Evolutionary conservation across 1,140 invertebrate species (phyloP), one percentile per base, ranked within the genome.

Genomic region (Ceratina australensis): DNA sequence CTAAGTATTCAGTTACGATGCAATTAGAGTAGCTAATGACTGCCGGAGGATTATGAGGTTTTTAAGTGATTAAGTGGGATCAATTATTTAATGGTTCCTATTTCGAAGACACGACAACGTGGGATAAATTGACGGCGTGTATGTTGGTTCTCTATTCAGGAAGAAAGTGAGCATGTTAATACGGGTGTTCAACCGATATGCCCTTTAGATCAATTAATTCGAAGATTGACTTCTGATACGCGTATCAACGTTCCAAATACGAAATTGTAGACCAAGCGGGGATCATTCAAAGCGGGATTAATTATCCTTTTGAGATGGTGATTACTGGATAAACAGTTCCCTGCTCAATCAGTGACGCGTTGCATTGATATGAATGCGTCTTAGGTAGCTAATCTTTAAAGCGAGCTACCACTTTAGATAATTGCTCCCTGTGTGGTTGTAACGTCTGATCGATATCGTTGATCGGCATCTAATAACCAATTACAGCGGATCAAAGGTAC

Each of bases 401-500:
- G 64, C 65, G 63, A 56, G 42, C 75, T 82, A 67, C 64, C 68
- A 78, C 74, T 59, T n/a, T 69, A 60, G 63, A 78, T 83, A 78
- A 83, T 83, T 79, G 80, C 59, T 54, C 77, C 65, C 67, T 72
- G 33, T 49, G 59, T 22, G 60, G 24, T 61, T 24, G 64, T 42
- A 12, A 77, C 56, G 33, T 52, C 28, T 66, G 65, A 83, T 83
- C 76, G 59, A 61, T 71, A 56, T 49, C 64, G 49, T 66, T 49
- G 59, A n/a, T 56, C 57, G 72, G 24, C 20, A 74, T 82, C 59
- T 78, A 79, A 79, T 83, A 82, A 83, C 78, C 59, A 79, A 81
- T 82, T 83, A 66, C 20, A 65, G 18, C 33, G 20, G 59, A 66
- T 69, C 68, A 69, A 28, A 69, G 56, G 28, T 47, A 49, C 52